phyloP scores from a whole-genome alignment of 2,888 invertebrate species.

The Dendrolimus houi region DNA sequence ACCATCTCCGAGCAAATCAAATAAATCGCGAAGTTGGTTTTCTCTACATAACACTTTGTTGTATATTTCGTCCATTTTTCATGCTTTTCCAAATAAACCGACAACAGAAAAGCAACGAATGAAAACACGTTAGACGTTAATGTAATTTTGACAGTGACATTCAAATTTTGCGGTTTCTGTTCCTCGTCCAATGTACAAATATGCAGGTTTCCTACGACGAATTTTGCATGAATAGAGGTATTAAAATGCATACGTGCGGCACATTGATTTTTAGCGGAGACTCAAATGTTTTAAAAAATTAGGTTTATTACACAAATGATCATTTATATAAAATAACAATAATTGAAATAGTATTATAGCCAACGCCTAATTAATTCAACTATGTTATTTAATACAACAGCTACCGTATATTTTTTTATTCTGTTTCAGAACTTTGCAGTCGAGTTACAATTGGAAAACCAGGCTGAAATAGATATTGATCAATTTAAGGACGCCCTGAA shows the following conservation, averaged over 20 bases:
- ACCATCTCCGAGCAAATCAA: slow-evolving; percentile 67
- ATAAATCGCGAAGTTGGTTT: slow-evolving; percentile 59
- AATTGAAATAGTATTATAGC: background rate
- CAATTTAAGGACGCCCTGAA: slow-evolving; percentile 81
- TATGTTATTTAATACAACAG: too few relatives aligned
- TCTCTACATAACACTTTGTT: slow-evolving; percentile 68
- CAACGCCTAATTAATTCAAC: slow-evolving; percentile 1
- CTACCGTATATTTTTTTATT: slow-evolving; percentile 9
- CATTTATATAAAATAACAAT: too few relatives aligned
- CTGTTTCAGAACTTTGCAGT: slow-evolving; percentile 84
- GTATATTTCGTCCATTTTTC: slow-evolving; percentile 68
- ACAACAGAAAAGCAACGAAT: too few relatives aligned
- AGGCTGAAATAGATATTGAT: slow-evolving; percentile 81
- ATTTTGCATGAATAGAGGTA: background rate
- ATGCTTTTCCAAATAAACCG: background rate
- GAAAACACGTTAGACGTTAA: too few relatives aligned
- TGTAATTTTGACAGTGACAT: too few relatives aligned
- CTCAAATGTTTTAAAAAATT: too few relatives aligned
- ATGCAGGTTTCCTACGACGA: slow-evolving; percentile 3
- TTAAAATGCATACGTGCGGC: too few relatives aligned
- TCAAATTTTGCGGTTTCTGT: background rate
- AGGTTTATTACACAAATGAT: too few relatives aligned
- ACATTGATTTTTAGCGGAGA: too few relatives aligned
- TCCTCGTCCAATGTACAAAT: background rate
- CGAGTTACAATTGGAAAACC: slow-evolving; percentile 82